phyloP scores from a whole-genome alignment of 1,140 invertebrate genomes.

The Philaenus spumarius region DNA sequence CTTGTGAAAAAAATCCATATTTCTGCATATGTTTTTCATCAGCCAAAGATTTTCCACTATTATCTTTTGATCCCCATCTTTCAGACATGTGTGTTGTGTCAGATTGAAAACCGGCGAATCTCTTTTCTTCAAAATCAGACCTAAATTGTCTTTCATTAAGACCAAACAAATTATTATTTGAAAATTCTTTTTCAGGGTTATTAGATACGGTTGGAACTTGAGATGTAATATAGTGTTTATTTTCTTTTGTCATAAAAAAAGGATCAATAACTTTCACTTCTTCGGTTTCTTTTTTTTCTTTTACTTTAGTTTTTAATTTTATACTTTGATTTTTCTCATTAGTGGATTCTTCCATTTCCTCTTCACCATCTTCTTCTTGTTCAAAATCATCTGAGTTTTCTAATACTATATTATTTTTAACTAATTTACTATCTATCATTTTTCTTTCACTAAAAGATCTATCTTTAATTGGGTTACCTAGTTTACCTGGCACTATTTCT shows the following conservation, averaged over 20 bases:
- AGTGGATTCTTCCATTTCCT: neutral
- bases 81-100: neutral
- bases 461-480: no score
- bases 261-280: constrained; percentile 42
- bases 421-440: neutral
- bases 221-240: constrained; percentile 48
- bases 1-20: neutral
- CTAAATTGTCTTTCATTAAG: constrained; percentile 21
- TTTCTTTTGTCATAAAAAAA: constrained; percentile 50
- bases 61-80: constrained; percentile 1
- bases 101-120: neutral
- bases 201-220: constrained; percentile 33
- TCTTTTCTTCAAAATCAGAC: no score
- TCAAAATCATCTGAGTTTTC: neutral
- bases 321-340: neutral
- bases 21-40: neutral
- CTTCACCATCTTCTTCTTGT: neutral
- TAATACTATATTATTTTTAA: neutral
- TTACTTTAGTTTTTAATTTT: neutral
- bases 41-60: neutral
- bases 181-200: constrained; percentile 35
- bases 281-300: neutral
- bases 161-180: constrained; percentile 41
- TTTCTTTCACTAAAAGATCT: neutral
- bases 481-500: no score